phyloP scores from a whole-genome alignment of 2,888 invertebrate species.

The Mimas tiliae region DNA sequence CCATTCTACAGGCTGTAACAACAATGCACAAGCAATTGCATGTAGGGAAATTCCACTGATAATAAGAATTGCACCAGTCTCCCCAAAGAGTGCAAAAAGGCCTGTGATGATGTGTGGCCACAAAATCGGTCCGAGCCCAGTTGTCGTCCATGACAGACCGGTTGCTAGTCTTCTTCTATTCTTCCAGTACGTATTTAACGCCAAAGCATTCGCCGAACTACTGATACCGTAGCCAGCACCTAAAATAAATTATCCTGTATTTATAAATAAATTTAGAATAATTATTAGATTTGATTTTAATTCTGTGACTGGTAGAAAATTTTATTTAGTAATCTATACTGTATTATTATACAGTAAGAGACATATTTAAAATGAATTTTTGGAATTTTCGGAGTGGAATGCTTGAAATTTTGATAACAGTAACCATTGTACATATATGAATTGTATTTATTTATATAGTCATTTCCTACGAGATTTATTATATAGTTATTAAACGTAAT shows the following conservation, averaged over 20 bases:
- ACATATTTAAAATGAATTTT: too few relatives aligned
- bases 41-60: conserved; percentile 88
- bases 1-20: conserved; percentile 91
- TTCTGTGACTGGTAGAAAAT: neutral
- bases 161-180: conserved; percentile 88
- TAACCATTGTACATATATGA: too few relatives aligned
- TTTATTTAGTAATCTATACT: too few relatives aligned
- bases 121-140: conserved; percentile 89
- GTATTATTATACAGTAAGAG: too few relatives aligned
- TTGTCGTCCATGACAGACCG: conserved; percentile 88
- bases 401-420: too few relatives aligned
- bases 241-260: conserved; percentile 52
- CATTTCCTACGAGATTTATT: neutral
- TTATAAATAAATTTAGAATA: too few relatives aligned
- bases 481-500: neutral
- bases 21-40: conserved; percentile 86
- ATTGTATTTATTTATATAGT: neutral
- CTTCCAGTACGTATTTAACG: conserved; percentile 90
- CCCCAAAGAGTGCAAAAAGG: conserved; percentile 86
- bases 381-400: too few relatives aligned
- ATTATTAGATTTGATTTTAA: conserved; percentile 8
- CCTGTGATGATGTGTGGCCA: conserved; percentile 89
- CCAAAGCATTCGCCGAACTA: conserved; percentile 88
- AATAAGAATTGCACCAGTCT: conserved; percentile 87
- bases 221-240: conserved; percentile 87